Conservation (phyloP, 2,888 invertebrate genomes). For the Eumacrocentrus americanus region DNA sequence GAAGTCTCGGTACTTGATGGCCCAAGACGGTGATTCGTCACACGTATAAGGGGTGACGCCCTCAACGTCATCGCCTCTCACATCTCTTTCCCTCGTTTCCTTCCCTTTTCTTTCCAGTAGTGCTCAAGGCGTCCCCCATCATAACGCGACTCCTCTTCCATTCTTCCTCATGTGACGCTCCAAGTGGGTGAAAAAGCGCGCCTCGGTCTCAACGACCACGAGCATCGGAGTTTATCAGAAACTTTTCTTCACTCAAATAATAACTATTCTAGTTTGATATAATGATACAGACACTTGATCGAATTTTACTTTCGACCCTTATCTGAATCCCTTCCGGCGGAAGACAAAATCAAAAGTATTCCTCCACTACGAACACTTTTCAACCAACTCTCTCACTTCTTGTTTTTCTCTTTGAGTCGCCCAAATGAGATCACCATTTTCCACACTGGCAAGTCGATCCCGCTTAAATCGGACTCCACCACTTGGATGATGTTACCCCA, state of each 20-base stretch:
- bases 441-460: neutral
- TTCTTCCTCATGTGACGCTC: too few species aligned
- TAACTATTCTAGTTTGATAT: too few species aligned
- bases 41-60: neutral
- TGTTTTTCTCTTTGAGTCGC: neutral
- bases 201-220: too few species aligned
- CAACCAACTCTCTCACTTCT: neutral
- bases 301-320: too few species aligned
- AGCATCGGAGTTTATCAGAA: too few species aligned
- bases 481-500: neutral
- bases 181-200: too few species aligned
- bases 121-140: neutral
- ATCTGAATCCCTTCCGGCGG: too few species aligned
- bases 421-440: conserved; percentile 15
- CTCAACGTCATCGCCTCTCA: conserved; percentile 5
- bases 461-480: neutral
- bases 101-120: too few species aligned
- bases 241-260: too few species aligned
- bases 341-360: too few species aligned
- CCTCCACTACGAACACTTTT: too few species aligned
- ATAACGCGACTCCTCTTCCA: neutral
- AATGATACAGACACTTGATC: too few species aligned
- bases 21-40: conserved; percentile 1
- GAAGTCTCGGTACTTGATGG: neutral
- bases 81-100: neutral